These are phyloP conservation scores for Crotalus tigris DNA, from an alignment of 2,113 vertebrate genomes.

Conservation along the genomic window DNA sequence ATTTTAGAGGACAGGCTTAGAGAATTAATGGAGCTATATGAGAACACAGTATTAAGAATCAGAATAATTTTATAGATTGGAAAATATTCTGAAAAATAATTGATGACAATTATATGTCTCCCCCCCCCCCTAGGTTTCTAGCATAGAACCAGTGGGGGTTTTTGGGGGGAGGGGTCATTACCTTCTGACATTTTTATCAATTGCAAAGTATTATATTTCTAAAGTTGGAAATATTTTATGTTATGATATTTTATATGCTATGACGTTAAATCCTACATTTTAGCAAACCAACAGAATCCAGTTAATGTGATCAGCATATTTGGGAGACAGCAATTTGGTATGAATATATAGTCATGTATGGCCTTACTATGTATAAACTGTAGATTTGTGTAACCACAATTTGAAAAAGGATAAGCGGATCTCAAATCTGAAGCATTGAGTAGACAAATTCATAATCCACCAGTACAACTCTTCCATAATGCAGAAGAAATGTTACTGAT, in stretches of 20 bases:
- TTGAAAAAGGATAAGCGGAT: neutral
- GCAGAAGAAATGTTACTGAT: neutral
- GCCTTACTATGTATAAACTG: neutral
- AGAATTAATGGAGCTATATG: neutral
- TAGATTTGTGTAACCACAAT: neutral
- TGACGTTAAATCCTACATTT: neutral
- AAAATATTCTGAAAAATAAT: neutral
- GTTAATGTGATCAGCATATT: neutral
- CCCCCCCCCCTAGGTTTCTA: neutral
- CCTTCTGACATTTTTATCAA: neutral
- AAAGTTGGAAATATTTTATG: neutral
- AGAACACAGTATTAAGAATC: neutral
- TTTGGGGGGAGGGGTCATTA: neutral
- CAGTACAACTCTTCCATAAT: neutral
- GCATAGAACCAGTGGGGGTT: neutral
- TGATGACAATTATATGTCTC: neutral
- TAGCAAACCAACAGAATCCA: neutral
- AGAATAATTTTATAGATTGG: neutral
- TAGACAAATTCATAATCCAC: neutral
- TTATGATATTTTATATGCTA: neutral
- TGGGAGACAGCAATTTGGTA: neutral
- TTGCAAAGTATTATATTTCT: neutral
- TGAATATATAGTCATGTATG: neutral
- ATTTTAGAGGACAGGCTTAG: neutral
- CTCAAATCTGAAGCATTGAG: neutral